phyloP scores from a whole-genome alignment of 1,140 invertebrate species.

The Leptoteleia sp. region DNA sequence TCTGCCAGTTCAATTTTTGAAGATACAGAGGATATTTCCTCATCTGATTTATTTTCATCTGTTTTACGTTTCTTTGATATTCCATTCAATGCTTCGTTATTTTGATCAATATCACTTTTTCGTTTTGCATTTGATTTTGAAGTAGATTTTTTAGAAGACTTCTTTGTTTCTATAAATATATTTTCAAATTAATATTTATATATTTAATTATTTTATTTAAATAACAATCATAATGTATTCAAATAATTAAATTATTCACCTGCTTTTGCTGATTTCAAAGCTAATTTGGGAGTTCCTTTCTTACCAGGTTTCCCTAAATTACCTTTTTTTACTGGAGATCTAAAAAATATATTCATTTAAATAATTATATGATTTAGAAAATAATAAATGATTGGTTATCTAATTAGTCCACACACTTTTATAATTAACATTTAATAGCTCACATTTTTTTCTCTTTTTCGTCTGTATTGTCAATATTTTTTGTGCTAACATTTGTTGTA shows the following conservation, averaged over 20 bases:
- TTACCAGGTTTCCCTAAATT: constrained; percentile 15
- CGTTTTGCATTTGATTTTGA: constrained; percentile 30
- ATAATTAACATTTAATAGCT: too few relatives aligned
- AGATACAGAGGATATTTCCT: neutral
- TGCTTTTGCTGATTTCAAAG: constrained; percentile 2
- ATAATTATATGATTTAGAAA: neutral
- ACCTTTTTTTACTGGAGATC: constrained; percentile 19
- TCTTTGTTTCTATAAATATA: constrained; percentile 28
- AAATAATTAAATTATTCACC: constrained; percentile 3
- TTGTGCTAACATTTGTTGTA: too few relatives aligned
- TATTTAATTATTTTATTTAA: neutral
- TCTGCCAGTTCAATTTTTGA: too few relatives aligned
- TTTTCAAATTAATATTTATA: neutral
- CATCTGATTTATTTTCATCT: constrained; percentile 5
- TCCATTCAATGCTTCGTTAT: constrained; percentile 8
- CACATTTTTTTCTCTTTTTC: too few relatives aligned
- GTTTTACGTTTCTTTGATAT: constrained; percentile 8
- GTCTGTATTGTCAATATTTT: too few relatives aligned
- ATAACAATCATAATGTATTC: neutral
- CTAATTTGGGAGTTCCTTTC: constrained; percentile 37
- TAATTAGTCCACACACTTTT: too few relatives aligned
- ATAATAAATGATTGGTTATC: too few relatives aligned
- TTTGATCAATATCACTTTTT: constrained; percentile 30
- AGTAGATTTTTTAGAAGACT: constrained; percentile 22
- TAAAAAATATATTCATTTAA: constrained; percentile 14